Base-by-base conservation (phyloP, 2,113 vertebrate species). In the Elgaria multicarinata region DNA sequence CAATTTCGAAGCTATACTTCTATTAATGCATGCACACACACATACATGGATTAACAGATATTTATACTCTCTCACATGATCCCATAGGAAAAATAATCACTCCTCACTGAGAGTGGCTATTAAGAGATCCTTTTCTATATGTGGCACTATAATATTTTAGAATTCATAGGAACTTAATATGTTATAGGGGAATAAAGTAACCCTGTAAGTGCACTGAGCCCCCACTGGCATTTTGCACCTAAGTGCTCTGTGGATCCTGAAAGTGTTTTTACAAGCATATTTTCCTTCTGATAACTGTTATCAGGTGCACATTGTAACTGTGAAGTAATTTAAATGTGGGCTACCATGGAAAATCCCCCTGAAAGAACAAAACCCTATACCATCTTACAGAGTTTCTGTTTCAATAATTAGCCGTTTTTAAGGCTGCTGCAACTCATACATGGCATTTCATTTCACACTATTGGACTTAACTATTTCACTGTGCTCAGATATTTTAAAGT, bases 261-360 rank as follows among this genome's bases (percentile, higher is more conserved):
- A 72, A 74, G 67, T 82, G 36, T 31, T 84, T 66, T 78, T 58
- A 72, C 33, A 69, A 87, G 81, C 36, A 83, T 3, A 58, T 77
- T 16, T 50, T 39, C 85, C 87, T 92, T 87, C 44, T 64, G 31
- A 18, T 24, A 78, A 85, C 58, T 62, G 58, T 20, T 62, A 62
- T 62, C 77, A 93, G 42, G 42, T 67, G 46, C 2, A 82, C 33
- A 66, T 85, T 75, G 64, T 89, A 8, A 81, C 42, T 58, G 44
- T 90, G 46, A n/a, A 77, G 14, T 36, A 89, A 93, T 90, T 62
- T 89, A 50, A 87, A 12, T 28, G 69, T 85, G 85, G 44, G 62
- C 50, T 82, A 78, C 1, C 89, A 90, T 3, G 2, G 82, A 67
- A 90, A 88, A 74, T 55, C 18, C 44, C 89, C 62, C 24, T n/a